These are phyloP conservation scores for Rhinichthys osculus DNA, from an alignment of 2,797 vertebrate species.

Conservation along the genomic window DNA sequence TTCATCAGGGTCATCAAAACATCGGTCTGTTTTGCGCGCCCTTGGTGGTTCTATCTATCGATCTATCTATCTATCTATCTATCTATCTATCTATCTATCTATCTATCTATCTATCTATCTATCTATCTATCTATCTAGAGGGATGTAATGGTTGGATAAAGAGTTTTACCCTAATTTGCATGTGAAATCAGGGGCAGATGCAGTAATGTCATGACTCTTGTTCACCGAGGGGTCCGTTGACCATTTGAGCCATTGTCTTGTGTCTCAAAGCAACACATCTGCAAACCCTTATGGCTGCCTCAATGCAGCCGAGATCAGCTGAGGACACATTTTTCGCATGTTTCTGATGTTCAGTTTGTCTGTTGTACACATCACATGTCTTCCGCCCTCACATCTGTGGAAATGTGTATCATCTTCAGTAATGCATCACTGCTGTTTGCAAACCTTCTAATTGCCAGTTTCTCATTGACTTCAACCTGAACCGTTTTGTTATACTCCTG, in stretches of 20 bases:
- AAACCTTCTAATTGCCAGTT: slow-evolving; percentile 9
- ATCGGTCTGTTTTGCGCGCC: background rate
- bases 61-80: background rate
- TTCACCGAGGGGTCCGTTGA: background rate
- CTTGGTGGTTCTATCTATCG: background rate
- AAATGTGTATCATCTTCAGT: background rate
- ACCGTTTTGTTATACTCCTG: background rate
- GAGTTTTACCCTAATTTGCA: slow-evolving; percentile 9
- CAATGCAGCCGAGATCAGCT: slow-evolving; percentile 10
- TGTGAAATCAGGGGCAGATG: background rate
- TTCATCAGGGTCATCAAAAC: background rate
- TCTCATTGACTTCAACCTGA: background rate
- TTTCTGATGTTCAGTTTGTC: slow-evolving; percentile 4
- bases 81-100: background rate
- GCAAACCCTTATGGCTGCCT: background rate
- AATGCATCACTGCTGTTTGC: slow-evolving; percentile 14
- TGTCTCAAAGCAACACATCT: slow-evolving; percentile 5
- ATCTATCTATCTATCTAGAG: background rate
- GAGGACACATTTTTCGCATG: slow-evolving; percentile 9
- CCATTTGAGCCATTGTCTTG: slow-evolving; percentile 5
- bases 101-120: background rate
- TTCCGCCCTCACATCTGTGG: background rate
- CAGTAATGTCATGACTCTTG: slow-evolving; percentile 3
- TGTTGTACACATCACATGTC: background rate
- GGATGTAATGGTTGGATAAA: background rate